Percentiles rank a stretch among this genome's conserved stretches.
Evolutionary conservation across 2,888 invertebrate genomes (phyloP).

Genomic region (Leucophora obtusa): DNA sequence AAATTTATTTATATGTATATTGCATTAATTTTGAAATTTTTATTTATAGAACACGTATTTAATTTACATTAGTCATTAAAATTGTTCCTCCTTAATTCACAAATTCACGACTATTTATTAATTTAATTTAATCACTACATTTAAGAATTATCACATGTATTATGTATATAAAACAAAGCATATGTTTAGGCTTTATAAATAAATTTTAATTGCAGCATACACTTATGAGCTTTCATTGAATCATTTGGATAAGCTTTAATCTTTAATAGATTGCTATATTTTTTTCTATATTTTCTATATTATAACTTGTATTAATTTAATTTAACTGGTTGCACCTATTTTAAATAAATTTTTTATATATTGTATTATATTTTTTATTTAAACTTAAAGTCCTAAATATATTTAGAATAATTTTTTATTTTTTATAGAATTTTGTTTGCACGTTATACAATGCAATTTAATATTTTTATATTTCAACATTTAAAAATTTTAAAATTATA

Average conservation of each 20-base stretch:
- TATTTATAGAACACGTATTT: too few species aligned
- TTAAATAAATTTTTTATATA: neutral
- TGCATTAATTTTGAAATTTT: neutral
- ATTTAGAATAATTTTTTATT: neutral
- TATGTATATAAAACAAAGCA: neutral
- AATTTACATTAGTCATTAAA: too few species aligned
- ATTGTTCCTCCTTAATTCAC: too few species aligned
- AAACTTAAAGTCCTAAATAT: neutral
- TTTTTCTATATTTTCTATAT: neutral
- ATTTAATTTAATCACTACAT: too few species aligned
- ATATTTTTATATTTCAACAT: neutral
- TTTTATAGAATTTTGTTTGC: neutral
- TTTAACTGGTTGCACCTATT: neutral
- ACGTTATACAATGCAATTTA: slow-evolving; percentile 27
- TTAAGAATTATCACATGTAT: too few species aligned
- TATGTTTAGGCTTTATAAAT: slow-evolving; percentile 20
- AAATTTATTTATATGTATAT: too few species aligned
- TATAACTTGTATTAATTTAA: neutral
- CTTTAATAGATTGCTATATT: too few species aligned
- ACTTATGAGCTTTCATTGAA: too few species aligned
- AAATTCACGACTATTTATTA: too few species aligned
- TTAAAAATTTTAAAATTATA: neutral
- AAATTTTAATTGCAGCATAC: too few species aligned
- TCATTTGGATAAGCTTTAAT: too few species aligned
- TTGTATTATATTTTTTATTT: neutral